Evolutionary conservation across 2,797 vertebrate genomes (phyloP).

Genomic region (Myotis planiceps): DNA sequence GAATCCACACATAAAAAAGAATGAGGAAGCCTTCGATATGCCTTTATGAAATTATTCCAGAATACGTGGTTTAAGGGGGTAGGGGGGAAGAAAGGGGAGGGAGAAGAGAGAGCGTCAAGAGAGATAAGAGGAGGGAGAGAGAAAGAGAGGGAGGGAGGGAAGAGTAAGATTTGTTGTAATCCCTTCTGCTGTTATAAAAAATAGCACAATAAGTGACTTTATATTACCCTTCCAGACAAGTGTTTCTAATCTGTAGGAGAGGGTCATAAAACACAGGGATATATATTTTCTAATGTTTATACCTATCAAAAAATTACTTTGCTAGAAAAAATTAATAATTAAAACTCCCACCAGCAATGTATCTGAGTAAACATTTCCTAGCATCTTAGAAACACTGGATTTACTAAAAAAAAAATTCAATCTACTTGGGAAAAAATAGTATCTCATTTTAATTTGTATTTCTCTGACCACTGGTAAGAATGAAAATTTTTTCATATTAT

Average conservation of each 20-base stretch:
- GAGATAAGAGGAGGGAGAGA: too few species aligned
- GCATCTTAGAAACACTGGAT: background rate
- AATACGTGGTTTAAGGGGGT: too few species aligned
- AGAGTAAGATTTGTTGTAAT: background rate
- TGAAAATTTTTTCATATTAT: background rate
- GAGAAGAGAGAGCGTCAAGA: too few species aligned
- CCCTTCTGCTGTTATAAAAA: background rate
- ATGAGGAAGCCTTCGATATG: background rate
- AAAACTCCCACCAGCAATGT: background rate
- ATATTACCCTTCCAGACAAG: background rate
- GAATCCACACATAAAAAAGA: background rate
- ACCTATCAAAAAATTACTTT: constrained; percentile 4
- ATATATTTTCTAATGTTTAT: background rate
- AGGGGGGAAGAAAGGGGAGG: background rate
- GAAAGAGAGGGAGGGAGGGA: background rate
- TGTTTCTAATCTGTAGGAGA: background rate
- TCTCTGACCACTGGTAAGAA: background rate
- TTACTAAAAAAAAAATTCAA: background rate
- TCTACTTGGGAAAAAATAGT: background rate
- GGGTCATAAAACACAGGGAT: background rate
- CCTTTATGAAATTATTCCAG: background rate
- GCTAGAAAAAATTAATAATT: background rate
- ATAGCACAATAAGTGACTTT: background rate
- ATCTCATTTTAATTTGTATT: background rate
- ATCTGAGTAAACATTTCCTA: background rate